Evolutionary conservation across 2,888 invertebrate species (phyloP), one percentile per base, ranked within the genome.

Genomic region (Barypeithes pellucidus): DNA sequence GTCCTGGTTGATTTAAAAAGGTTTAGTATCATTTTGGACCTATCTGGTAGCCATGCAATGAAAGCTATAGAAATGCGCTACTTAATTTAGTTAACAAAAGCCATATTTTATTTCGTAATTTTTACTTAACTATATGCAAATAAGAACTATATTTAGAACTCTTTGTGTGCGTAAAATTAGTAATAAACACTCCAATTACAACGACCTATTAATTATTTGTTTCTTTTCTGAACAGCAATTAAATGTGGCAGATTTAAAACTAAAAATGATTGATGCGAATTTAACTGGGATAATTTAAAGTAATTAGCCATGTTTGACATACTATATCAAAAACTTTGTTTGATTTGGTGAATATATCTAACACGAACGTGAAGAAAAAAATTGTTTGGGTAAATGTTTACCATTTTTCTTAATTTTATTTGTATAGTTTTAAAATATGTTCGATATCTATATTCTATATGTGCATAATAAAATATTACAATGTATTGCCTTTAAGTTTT

Each of bases 281-380:
- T 18, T 20, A n/a, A 20, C 22, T 22, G 24, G 24, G 11, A 18
- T 47, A 24, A 50, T 50, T 50, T 50, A 50, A 22, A 24, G 24
- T n/a, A 50, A 50, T 50, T 50, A 50, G 50, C 22, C 7, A 24
- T 50, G 50, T 50, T 50, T 50, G 50, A 50, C 50, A 50, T 50
- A 5, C 22, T n/a, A 7, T 20, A 50, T 50, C 12, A 50, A 50
- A 50, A 50, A 50, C 22, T 9, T 22, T n/a, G 50, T 50, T 22
- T 50, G 24, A 50, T 22, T 50, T 50, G n/a, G 12, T 24, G 1
- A 24, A 50, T 22, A 20, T 20, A 20, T 50, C 11, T 22, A 20
- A 50, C 50, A 11, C 50, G 22, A 12, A 36, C 9, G 36, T 8
- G 24, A 24, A 24, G 3, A 24, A 24, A 24, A 24, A 24, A 24